Percentiles rank a stretch among this genome's conserved stretches.
These are phyloP conservation scores for Ctenochaetus hawaiiensis DNA, from an alignment of 2,797 vertebrate genomes.

Conservation along the genomic window DNA sequence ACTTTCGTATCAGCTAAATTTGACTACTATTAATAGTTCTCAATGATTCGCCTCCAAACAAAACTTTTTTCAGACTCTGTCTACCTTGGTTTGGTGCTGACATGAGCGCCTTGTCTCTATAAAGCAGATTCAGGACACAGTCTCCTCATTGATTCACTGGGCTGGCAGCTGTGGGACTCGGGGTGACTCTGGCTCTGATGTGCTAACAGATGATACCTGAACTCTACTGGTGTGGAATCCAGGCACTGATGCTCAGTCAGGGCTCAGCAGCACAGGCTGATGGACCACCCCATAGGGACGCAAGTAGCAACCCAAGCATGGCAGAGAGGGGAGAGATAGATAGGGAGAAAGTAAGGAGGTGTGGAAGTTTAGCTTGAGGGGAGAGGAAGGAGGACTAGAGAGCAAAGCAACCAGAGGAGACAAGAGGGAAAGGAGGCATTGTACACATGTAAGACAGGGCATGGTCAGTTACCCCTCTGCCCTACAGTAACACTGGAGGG, in stretches of 20 bases:
- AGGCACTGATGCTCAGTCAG: conserved; percentile 68
- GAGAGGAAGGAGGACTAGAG: conserved; percentile 27
- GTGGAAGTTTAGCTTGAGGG: conserved; percentile 28
- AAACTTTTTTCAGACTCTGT: conserved; percentile 14
- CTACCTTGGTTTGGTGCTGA: background rate
- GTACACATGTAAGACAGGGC: conserved; percentile 68
- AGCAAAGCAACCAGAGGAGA: conserved; percentile 44
- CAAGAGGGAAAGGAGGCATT: conserved; percentile 37
- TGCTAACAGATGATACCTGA: conserved; percentile 76
- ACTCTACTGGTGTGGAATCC: conserved; percentile 54
- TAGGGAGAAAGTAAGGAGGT: conserved; percentile 3
- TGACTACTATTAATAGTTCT: background rate
- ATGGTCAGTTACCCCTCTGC: conserved; percentile 72
- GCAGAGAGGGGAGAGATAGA: conserved; percentile 30
- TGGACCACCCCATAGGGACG: conserved; percentile 61
- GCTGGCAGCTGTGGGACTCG: conserved; percentile 44
- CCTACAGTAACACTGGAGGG: conserved; percentile 37
- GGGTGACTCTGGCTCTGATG: conserved; percentile 44
- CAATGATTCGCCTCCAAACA: conserved; percentile 5
- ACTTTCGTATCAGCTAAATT: background rate
- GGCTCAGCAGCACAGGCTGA: conserved; percentile 66
- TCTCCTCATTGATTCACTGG: conserved; percentile 36
- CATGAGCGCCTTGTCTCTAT: background rate
- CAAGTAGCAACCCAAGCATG: conserved; percentile 68
- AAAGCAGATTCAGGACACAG: conserved; percentile 42